These are phyloP conservation scores for Sarcophaga subvicina DNA, from an alignment of 2,888 invertebrate species.

Conservation along the genomic window DNA sequence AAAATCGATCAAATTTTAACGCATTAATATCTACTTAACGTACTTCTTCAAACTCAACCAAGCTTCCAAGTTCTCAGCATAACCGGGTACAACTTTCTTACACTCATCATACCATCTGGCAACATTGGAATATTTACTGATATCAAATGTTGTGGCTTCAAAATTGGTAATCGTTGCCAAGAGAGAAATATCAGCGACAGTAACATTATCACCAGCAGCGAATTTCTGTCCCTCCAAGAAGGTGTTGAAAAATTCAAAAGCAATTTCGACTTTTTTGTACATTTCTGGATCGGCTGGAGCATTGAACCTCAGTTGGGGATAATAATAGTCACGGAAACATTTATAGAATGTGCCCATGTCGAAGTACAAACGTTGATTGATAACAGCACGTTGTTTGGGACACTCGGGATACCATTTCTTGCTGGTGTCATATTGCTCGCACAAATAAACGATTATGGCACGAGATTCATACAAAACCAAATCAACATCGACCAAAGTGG, in stretches of 20 bases:
- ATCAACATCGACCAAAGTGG: constrained; percentile 91
- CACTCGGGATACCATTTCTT: constrained; percentile 88
- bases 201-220: constrained; percentile 87
- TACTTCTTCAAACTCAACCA: constrained; percentile 34
- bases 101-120: constrained; percentile 86
- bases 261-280: constrained; percentile 86
- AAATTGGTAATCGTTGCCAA: constrained; percentile 87
- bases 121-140: constrained; percentile 86
- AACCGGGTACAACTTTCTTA: constrained; percentile 84
- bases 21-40: constrained; percentile 7
- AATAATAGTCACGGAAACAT: constrained; percentile 86
- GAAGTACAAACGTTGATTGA: constrained; percentile 90
- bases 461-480: constrained; percentile 91
- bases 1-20: neutral
- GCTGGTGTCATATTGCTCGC: constrained; percentile 89
- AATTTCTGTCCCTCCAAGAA: constrained; percentile 87
- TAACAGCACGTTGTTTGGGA: constrained; percentile 86
- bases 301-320: constrained; percentile 84
- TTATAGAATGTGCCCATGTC: constrained; percentile 88
- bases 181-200: constrained; percentile 88
- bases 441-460: constrained; percentile 89
- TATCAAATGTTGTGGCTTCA: constrained; percentile 86
- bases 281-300: constrained; percentile 86
- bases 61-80: constrained; percentile 76
- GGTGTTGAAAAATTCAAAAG: constrained; percentile 86